These are phyloP conservation scores for Anthonomus grandis DNA, from an alignment of 1,140 invertebrate genomes.

Conservation along the genomic window DNA sequence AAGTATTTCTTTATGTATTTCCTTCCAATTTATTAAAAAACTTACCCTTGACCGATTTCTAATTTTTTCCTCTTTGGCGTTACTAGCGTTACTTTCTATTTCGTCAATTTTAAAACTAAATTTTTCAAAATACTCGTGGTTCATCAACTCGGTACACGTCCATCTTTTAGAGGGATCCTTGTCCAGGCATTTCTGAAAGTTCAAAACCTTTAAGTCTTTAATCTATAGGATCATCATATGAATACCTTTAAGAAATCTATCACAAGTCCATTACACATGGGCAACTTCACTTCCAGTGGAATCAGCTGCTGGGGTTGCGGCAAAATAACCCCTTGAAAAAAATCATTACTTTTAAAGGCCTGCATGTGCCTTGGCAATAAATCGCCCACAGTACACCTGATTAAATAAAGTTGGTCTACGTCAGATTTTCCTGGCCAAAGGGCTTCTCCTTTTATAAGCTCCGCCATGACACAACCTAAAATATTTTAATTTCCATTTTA, in stretches of 20 bases:
- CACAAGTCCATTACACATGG: constrained; percentile 62
- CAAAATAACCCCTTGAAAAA: constrained; percentile 88
- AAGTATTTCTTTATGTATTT: too few relatives aligned
- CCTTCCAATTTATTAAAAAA: too few relatives aligned
- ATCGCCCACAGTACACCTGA: constrained; percentile 87
- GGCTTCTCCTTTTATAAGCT: constrained; percentile 91
- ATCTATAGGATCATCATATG: not conserved
- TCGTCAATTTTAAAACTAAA: constrained; percentile 74
- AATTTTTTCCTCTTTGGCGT: constrained; percentile 68
- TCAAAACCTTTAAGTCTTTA: too few relatives aligned
- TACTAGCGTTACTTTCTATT: constrained; percentile 62
- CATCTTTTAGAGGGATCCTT: constrained; percentile 89
- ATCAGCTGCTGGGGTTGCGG: constrained; percentile 82
- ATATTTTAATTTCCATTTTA: too few relatives aligned
- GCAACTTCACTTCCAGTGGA: constrained; percentile 80
- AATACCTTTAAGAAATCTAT: constrained; percentile 83
- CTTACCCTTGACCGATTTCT: constrained; percentile 60
- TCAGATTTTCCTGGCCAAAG: constrained; percentile 98
- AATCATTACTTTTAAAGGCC: constrained; percentile 94
- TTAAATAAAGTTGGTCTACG: constrained; percentile 96
- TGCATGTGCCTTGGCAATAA: constrained; percentile 90
- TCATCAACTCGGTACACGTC: constrained; percentile 85
- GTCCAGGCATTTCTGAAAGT: constrained; percentile 83
- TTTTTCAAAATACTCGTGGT: constrained; percentile 85
- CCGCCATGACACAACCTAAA: constrained; percentile 89